Base-by-base conservation (phyloP, 2,113 vertebrate species). In the Corynorhinus townsendii region DNA sequence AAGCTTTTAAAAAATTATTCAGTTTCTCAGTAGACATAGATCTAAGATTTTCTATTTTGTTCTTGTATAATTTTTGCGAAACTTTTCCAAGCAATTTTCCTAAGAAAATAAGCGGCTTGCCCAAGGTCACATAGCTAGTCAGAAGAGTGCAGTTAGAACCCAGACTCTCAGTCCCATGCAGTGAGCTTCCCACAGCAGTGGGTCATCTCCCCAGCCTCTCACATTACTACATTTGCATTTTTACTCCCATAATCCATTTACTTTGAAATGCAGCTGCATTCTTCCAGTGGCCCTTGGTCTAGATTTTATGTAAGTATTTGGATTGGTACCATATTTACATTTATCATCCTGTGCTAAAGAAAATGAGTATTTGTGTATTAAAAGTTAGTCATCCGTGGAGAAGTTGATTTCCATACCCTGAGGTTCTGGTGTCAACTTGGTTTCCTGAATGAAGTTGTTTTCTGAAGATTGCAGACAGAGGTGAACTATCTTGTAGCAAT, bases 391-490 rank as follows among this genome's bases (percentile, higher is more conserved):
- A 54, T 17, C 15, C 14, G 11, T 69, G 33, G 40, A 59, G 90
- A 95, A 64, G 33, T 86, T 83, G 33, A 47, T 80, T 79, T 75
- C 35, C 15, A 4, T 17, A 14, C 19, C 28, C 77, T 86, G 30
- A 83, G 38, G 38, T 90, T 72, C 68, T 84, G 24, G 8, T 77
- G 54, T 68, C 54, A 71, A 16, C n/a, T 76, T 83, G 89, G 71
- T 68, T 92, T 54, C 45, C 82, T 77, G 17, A 77, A 90, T 77
- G 45, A 86, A 91, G 71, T 64, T 4, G 28, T 86, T 95, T 94
- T 72, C 79, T 89, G 77, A 94, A 93, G 83, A 96, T 15, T 86
- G 33, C 28, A 89, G 38, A 73, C 30, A 86, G 73, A 89, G 33
- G 35, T 49, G n/a, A 90, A 30, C 24, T 90, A 24, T 87, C 89